Evolutionary conservation across 2,797 vertebrate species (phyloP).

Genomic region (Mormyrus proboscirostris): DNA sequence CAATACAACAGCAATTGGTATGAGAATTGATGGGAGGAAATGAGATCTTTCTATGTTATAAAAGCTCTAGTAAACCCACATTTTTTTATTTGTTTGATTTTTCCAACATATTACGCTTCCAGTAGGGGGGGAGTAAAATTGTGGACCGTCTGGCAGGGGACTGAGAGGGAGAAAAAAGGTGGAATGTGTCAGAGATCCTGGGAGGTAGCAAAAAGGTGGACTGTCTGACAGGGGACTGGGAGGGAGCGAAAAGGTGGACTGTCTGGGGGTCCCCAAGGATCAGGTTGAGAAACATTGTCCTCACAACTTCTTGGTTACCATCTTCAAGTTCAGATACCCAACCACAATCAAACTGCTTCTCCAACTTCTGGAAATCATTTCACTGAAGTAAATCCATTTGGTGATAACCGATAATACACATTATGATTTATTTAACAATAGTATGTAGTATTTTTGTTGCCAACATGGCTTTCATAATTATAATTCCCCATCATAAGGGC

Average conservation of each 20-base stretch:
- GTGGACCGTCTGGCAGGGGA: not conserved
- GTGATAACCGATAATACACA: not conserved
- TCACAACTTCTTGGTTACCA: not conserved
- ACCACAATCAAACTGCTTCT: not conserved
- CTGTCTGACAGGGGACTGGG: not conserved
- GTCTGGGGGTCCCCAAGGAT: not conserved
- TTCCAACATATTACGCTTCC: not conserved
- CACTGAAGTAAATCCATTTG: not conserved
- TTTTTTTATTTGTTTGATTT: not conserved
- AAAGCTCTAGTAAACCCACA: not conserved
- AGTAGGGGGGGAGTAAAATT: not conserved
- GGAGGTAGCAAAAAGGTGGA: no score
- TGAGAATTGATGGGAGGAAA: constrained; percentile 32
- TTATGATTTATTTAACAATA: not conserved
- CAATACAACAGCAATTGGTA: constrained; percentile 41
- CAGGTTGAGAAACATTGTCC: not conserved
- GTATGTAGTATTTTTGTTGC: not conserved
- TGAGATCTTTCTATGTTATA: not conserved
- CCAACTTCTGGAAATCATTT: not conserved
- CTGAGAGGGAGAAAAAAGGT: not conserved
- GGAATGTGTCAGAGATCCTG: not conserved
- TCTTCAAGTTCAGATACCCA: not conserved
- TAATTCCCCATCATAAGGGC: not conserved
- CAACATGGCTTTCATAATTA: not conserved
- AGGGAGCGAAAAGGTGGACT: not conserved